Evolutionary conservation across 2,113 vertebrate species (phyloP).

Genomic region (Elephas maximus): DNA sequence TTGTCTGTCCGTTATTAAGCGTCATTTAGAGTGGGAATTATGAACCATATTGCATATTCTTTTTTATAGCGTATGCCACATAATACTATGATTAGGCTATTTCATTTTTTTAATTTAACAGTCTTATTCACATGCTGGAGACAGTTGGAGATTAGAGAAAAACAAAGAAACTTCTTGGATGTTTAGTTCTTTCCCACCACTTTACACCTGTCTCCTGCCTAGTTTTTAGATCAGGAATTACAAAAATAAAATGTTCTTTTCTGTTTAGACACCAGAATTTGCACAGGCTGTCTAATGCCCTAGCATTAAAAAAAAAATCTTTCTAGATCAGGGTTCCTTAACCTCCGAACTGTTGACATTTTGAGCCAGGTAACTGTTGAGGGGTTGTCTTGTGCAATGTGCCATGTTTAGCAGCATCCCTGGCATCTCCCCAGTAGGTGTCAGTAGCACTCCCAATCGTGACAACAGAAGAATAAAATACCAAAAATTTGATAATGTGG

Average conservation of each 20-base stretch:
- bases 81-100: not conserved
- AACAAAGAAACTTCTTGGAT: not conserved
- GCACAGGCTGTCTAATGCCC: not conserved
- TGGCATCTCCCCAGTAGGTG: not conserved
- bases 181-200: not conserved
- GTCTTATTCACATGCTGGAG: not conserved
- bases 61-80: not conserved
- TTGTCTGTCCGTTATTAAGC: not conserved
- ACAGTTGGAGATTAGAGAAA: conserved; percentile 1
- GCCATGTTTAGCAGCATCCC: not conserved
- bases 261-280: not conserved
- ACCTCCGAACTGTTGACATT: not conserved
- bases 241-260: not conserved
- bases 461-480: not conserved
- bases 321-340: not conserved
- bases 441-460: not conserved
- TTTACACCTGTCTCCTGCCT: not conserved
- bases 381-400: not conserved
- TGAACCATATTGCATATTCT: not conserved
- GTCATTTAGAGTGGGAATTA: not conserved
- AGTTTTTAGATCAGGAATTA: conserved; percentile 41
- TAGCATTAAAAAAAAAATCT: not conserved
- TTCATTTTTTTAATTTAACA: not conserved
- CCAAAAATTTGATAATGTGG: not conserved
- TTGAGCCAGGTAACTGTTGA: not conserved